These are phyloP conservation scores for Bovichtus variegatus DNA, from an alignment of 2,797 vertebrate genomes.

Conservation along the genomic window DNA sequence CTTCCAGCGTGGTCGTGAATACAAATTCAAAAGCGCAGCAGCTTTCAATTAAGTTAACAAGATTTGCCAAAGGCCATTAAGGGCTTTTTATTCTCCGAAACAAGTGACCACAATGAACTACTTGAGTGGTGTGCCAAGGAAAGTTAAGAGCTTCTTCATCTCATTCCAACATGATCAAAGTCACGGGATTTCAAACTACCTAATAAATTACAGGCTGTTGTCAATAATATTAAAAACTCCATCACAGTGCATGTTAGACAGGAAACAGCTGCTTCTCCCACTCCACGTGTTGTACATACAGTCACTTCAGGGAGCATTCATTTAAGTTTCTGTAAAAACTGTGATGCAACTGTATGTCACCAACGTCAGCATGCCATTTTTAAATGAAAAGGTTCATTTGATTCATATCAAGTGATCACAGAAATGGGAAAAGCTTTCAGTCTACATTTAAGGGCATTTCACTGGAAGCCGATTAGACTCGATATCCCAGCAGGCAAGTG, in stretches of 20 bases:
- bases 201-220: background rate
- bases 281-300: background rate
- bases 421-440: constrained; percentile 62
- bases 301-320: background rate
- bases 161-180: background rate
- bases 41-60: constrained; percentile 57
- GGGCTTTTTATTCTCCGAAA: constrained; percentile 40
- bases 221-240: background rate
- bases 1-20: constrained; percentile 15
- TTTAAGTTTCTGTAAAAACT: background rate
- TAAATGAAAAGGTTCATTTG: constrained; percentile 8
- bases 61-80: constrained; percentile 58
- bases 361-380: background rate
- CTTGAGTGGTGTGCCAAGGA: background rate
- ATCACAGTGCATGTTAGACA: constrained; percentile 5
- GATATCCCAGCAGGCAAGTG: constrained; percentile 52
- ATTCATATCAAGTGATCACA: constrained; percentile 35
- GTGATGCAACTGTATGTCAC: background rate
- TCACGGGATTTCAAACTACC: background rate
- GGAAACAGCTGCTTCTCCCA: constrained; percentile 48
- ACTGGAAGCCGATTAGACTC: constrained; percentile 75
- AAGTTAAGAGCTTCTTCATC: constrained; percentile 1
- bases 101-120: constrained; percentile 26
- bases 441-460: constrained; percentile 58
- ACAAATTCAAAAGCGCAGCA: constrained; percentile 33